Percentiles rank a stretch among this genome's conserved stretches.
These are phyloP conservation scores for Camarhynchus parvulus DNA, from an alignment of 2,113 vertebrate species.

Conservation along the genomic window DNA sequence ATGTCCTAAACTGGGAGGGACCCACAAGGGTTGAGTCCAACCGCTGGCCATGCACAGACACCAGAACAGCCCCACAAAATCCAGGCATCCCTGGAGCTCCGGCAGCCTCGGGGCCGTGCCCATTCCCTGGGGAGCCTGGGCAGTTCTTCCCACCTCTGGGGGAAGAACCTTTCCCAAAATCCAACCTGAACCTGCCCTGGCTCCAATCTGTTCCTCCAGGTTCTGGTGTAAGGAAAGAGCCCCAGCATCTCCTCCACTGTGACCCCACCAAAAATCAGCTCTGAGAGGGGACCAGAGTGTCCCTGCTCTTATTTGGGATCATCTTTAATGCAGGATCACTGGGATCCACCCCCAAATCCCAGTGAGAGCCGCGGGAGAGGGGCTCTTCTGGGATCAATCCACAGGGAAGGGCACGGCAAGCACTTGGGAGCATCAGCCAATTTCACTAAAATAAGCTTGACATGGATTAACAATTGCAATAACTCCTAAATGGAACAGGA, in stretches of 20 bases:
- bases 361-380: too few relatives aligned
- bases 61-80: fast-evolving
- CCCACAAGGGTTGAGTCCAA: not conserved
- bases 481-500: not conserved
- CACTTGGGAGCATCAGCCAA: not conserved
- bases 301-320: not conserved
- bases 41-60: not conserved
- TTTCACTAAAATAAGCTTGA: not conserved
- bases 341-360: fast-evolving
- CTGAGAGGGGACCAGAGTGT: fast-evolving
- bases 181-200: fast-evolving
- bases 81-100: fast-evolving
- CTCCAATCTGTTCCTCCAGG: fast-evolving
- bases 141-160: not conserved
- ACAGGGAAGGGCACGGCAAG: not conserved
- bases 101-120: not conserved
- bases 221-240: not conserved
- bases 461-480: not conserved
- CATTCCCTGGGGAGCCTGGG: not conserved
- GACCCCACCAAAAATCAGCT: fast-evolving
- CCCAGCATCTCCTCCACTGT: fast-evolving
- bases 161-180: not conserved
- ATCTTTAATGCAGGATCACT: not conserved
- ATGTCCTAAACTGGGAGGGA: not conserved
- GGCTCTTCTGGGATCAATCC: not conserved